These are phyloP conservation scores for Rhinoraja longicauda DNA, from an alignment of 2,797 vertebrate genomes.

Conservation along the genomic window DNA sequence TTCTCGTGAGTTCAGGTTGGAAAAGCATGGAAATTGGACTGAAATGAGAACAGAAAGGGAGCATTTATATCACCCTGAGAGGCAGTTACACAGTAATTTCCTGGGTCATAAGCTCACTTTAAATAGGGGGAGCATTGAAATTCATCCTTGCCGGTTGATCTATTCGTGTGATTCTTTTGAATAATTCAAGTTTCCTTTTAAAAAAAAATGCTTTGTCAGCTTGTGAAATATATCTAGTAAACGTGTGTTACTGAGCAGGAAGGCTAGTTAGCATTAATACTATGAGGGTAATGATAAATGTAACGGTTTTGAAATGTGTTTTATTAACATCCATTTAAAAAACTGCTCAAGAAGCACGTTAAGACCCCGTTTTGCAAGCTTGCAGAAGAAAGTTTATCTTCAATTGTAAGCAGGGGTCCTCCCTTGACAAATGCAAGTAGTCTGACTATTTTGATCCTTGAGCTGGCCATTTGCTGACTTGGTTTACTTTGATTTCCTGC, in stretches of 20 bases:
- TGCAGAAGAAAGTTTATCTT: neutral
- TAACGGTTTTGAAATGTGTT: neutral
- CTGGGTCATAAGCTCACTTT: slow-evolving; percentile 38
- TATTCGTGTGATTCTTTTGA: slow-evolving; percentile 19
- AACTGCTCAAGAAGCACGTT: neutral
- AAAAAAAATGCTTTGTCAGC: neutral
- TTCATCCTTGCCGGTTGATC: slow-evolving; percentile 18
- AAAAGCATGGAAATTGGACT: slow-evolving; percentile 37
- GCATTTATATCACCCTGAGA: slow-evolving; percentile 36
- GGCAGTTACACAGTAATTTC: slow-evolving; percentile 35
- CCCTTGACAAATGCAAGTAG: neutral
- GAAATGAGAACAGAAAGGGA: slow-evolving; percentile 36
- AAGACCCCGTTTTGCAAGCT: neutral
- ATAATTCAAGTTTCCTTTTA: slow-evolving; percentile 4
- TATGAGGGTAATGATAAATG: neutral
- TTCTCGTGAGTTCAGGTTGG: slow-evolving; percentile 37
- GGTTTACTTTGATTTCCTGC: neutral
- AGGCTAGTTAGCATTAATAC: neutral
- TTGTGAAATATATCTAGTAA: neutral
- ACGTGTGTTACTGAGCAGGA: neutral
- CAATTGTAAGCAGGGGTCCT: neutral
- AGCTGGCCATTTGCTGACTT: neutral
- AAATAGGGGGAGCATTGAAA: slow-evolving; percentile 32
- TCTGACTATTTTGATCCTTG: neutral
- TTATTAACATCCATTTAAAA: neutral